phyloP scores from a whole-genome alignment of 2,888 invertebrate genomes.

The Julus scanicus region DNA sequence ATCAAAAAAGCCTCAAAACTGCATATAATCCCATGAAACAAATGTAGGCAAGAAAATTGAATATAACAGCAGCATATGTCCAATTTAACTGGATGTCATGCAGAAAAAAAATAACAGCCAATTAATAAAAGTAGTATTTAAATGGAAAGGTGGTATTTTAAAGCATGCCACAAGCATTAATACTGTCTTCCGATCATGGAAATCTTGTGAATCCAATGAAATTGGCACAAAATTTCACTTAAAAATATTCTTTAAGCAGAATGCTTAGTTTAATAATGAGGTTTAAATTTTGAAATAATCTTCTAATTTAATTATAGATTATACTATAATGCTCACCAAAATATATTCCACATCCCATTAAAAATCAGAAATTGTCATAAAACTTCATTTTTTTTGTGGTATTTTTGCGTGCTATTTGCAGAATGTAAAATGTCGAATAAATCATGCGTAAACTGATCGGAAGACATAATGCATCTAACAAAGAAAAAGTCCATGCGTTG shows the following conservation, averaged over 20 bases:
- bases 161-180: conserved; percentile 21
- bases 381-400: too few relatives aligned
- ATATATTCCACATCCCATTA: too few relatives aligned
- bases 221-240: too few relatives aligned
- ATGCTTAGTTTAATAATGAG: too few relatives aligned
- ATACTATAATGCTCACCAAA: too few relatives aligned
- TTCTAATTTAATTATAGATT: too few relatives aligned
- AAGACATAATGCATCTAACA: neutral
- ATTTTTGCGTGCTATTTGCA: too few relatives aligned
- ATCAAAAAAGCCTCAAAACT: neutral
- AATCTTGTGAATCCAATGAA: neutral
- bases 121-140: neutral
- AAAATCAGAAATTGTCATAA: too few relatives aligned
- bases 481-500: conserved; percentile 41
- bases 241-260: too few relatives aligned
- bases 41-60: neutral
- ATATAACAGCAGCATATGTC: neutral
- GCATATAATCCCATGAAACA: neutral
- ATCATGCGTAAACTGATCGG: neutral
- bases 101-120: neutral
- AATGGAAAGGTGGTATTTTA: neutral
- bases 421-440: neutral
- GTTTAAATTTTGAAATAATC: too few relatives aligned
- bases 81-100: neutral
- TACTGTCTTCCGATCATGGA: neutral